These are phyloP conservation scores for Hyppa rectilinea DNA, from an alignment of 2,888 invertebrate genomes.

Conservation along the genomic window DNA sequence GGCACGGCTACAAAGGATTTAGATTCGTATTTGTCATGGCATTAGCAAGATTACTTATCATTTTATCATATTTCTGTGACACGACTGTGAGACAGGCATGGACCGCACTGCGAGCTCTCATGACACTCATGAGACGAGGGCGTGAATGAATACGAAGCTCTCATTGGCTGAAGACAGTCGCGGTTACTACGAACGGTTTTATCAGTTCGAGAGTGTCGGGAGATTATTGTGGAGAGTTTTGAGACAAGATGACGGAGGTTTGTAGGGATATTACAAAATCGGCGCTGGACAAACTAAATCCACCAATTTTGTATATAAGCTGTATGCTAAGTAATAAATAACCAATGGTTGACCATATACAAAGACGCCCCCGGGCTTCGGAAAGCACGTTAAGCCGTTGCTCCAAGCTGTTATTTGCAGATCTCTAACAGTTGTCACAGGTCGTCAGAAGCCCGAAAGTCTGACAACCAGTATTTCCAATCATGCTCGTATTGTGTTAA, in stretches of 20 bases:
- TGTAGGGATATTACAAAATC: background rate
- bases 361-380: too few species aligned
- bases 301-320: background rate
- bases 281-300: background rate
- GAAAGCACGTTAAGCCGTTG: too few species aligned
- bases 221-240: conserved; percentile 50
- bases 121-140: conserved; percentile 84
- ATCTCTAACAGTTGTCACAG: too few species aligned
- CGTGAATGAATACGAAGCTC: conserved; percentile 73
- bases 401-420: too few species aligned
- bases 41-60: conserved; percentile 74
- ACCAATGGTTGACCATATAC: too few species aligned
- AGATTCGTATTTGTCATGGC: conserved; percentile 72
- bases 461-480: too few species aligned
- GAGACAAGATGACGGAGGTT: conserved; percentile 8
- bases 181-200: conserved; percentile 39
- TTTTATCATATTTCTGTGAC: conserved; percentile 70
- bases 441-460: too few species aligned
- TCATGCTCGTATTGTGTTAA: too few species aligned
- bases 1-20: conserved; percentile 79
- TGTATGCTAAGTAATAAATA: too few species aligned
- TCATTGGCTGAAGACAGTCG: conserved; percentile 75
- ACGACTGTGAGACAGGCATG: conserved; percentile 72
- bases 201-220: conserved; percentile 57
- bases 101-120: conserved; percentile 72